Evolutionary conservation across 2,113 vertebrate genomes (phyloP).

Genomic region (Oceanites oceanicus): DNA sequence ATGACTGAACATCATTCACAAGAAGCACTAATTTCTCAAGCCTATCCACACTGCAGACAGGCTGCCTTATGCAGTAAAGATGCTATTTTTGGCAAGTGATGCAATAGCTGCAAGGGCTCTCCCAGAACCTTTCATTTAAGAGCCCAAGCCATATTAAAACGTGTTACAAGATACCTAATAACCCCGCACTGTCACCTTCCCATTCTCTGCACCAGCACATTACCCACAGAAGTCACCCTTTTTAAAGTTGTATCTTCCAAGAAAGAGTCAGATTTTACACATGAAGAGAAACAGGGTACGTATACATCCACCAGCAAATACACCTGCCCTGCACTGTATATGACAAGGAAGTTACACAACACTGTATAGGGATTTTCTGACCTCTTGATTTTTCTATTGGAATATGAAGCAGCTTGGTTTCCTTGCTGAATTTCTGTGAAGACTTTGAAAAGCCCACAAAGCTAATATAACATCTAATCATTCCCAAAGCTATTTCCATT

Average conservation of each 20-base stretch:
- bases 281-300: neutral
- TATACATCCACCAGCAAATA: neutral
- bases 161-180: neutral
- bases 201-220: neutral
- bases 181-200: neutral
- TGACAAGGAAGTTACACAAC: neutral
- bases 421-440: neutral
- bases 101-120: constrained; percentile 62
- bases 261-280: neutral
- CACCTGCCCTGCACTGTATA: neutral
- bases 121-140: constrained; percentile 44
- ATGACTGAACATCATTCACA: constrained; percentile 14
- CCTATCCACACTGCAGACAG: constrained; percentile 44
- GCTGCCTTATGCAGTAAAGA: constrained; percentile 27
- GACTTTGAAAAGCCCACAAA: neutral
- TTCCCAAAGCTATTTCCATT: neutral
- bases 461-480: neutral
- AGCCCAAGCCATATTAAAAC: constrained; percentile 1
- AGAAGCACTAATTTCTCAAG: constrained; percentile 44
- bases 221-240: neutral
- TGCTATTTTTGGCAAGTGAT: constrained; percentile 64
- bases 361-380: neutral
- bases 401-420: neutral
- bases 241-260: neutral
- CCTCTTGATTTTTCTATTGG: neutral